Percentiles rank a stretch among this genome's conserved stretches.
These are phyloP conservation scores for Tadarida brasiliensis DNA, from an alignment of 2,797 vertebrate species.

Conservation along the genomic window DNA sequence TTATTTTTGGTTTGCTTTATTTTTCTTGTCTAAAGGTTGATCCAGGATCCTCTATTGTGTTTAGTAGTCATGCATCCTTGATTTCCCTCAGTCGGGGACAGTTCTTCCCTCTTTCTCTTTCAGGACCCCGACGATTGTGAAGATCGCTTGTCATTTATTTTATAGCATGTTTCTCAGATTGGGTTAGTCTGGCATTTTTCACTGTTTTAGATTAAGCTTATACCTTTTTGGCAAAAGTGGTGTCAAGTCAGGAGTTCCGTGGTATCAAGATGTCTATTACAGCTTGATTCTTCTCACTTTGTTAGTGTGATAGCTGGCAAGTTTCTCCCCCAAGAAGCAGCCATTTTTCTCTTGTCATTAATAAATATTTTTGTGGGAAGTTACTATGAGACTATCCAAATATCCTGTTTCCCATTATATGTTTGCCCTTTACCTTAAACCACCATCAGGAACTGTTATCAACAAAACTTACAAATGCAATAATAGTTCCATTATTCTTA, in stretches of 20 bases:
- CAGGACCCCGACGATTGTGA: neutral
- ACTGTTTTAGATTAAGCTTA: neutral
- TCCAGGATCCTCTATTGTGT: neutral
- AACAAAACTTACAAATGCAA: neutral
- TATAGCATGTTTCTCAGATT: neutral
- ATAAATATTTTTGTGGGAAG: neutral
- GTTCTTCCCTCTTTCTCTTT: neutral
- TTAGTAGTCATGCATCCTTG: neutral
- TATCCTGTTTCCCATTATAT: neutral
- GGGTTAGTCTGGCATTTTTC: neutral
- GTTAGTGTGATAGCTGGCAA: neutral
- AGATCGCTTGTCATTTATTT: neutral
- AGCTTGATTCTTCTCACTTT: slow-evolving; percentile 7
- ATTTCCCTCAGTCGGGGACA: neutral
- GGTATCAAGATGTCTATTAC: neutral
- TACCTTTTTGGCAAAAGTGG: neutral
- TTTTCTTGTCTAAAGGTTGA: neutral
- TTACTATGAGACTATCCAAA: slow-evolving; percentile 26
- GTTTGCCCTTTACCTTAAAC: neutral
- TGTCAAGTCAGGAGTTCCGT: neutral
- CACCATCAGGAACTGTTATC: neutral
- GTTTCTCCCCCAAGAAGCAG: neutral
- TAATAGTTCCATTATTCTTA: slow-evolving; percentile 26
- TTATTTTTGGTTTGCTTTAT: neutral
- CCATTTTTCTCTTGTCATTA: neutral